Evolutionary conservation across 2,113 vertebrate species (phyloP).

Genomic region (Hemichromis elongatus): DNA sequence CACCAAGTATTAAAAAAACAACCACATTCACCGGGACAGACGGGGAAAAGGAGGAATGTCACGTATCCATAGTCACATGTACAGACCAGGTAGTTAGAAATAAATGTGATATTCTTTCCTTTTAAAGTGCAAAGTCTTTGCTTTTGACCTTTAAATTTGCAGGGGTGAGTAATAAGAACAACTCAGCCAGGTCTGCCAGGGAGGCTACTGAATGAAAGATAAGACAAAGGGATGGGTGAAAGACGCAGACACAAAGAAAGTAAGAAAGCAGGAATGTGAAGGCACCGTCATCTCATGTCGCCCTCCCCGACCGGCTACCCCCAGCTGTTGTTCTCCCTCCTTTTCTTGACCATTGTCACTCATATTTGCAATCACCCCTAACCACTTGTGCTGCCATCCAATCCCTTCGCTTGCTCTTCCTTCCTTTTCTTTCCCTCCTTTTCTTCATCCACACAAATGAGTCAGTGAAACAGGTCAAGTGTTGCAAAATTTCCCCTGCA

Average conservation of each 20-base stretch:
- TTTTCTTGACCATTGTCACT: constrained; percentile 56
- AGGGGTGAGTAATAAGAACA: constrained; percentile 55
- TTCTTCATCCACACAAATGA: constrained; percentile 70
- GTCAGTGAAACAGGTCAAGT: constrained; percentile 81
- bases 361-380: constrained; percentile 40
- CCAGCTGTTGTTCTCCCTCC: constrained; percentile 66
- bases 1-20: not conserved
- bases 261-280: constrained; percentile 35
- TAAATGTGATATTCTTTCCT: constrained; percentile 34
- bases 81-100: not conserved
- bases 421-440: constrained; percentile 9
- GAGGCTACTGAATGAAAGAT: constrained; percentile 48
- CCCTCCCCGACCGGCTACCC: constrained; percentile 43
- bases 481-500: constrained; percentile 73
- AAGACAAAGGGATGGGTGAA: constrained; percentile 31
- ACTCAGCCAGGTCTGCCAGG: constrained; percentile 16
- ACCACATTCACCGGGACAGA: not conserved
- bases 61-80: not conserved
- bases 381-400: constrained; percentile 18
- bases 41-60: not conserved
- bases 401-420: not conserved
- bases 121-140: constrained; percentile 25
- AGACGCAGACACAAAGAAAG: not conserved
- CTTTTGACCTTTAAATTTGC: constrained; percentile 61
- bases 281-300: constrained; percentile 38